phyloP scores from a whole-genome alignment of 2,888 invertebrate species.

The Hyposoter didymator region DNA sequence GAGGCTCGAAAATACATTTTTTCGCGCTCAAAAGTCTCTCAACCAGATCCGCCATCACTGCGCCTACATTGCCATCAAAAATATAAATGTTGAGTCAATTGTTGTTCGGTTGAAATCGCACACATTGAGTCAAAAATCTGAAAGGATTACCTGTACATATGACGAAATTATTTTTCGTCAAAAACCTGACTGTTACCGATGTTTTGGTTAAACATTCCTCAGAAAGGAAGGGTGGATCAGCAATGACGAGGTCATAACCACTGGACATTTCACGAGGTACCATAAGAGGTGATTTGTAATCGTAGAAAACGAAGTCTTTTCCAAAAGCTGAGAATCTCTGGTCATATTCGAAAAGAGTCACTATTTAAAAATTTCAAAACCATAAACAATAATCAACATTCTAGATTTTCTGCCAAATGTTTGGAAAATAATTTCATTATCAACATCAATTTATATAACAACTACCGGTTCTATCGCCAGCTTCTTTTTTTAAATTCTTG shows the following conservation, averaged over 20 bases:
- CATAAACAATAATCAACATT: conserved; percentile 36
- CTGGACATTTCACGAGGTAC: conserved; percentile 87
- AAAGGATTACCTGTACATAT: conserved; percentile 91
- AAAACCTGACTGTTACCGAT: conserved; percentile 90
- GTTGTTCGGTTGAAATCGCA: conserved; percentile 20
- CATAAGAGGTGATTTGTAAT: conserved; percentile 92
- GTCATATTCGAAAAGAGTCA: conserved; percentile 93
- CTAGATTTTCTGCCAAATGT: conserved; percentile 9
- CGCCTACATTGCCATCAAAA: conserved; percentile 84
- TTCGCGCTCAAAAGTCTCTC: conserved; percentile 87
- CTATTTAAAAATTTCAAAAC: conserved; percentile 85
- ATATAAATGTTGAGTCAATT: conserved; percentile 14
- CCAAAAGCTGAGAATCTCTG: conserved; percentile 92
- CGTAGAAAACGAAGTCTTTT: conserved; percentile 93
- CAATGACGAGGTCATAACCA: conserved; percentile 93
- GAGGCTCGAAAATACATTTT: conserved; percentile 90
- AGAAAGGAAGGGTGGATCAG: conserved; percentile 97
- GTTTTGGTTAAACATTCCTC: conserved; percentile 96
- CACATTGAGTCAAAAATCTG: not conserved
- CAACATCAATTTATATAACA: conserved; percentile 71
- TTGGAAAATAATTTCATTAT: conserved; percentile 53
- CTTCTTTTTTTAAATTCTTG: conserved; percentile 87
- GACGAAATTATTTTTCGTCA: conserved; percentile 91
- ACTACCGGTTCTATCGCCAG: conserved; percentile 85
- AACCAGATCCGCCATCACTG: conserved; percentile 91